Conservation (phyloP, 1,140 invertebrate species). For the Hyles euphorbiae region DNA sequence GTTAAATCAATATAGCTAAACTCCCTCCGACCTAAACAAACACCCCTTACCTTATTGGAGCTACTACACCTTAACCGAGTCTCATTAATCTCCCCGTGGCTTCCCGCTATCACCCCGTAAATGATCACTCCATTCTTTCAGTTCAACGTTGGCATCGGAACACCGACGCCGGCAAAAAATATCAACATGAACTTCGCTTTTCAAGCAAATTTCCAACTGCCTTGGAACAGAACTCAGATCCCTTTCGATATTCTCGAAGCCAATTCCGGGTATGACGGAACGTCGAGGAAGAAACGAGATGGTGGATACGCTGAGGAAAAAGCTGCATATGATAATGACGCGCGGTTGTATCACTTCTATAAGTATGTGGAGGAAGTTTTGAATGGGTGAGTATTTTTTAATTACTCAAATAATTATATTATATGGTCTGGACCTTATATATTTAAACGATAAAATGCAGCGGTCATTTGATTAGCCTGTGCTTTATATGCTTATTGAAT, state of each 20-base stretch:
- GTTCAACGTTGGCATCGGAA: constrained; percentile 57
- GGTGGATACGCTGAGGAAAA: constrained; percentile 6
- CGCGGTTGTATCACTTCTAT: constrained; percentile 57
- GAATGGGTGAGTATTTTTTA: constrained; percentile 32
- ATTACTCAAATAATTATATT: no score
- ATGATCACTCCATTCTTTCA: constrained; percentile 30
- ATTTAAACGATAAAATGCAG: no score
- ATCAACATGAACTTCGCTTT: constrained; percentile 61
- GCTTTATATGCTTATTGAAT: no score
- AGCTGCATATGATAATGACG: constrained; percentile 41
- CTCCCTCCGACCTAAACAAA: no score
- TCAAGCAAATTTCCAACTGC: constrained; percentile 68
- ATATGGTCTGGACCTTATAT: no score
- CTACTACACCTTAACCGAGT: no score
- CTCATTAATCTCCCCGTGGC: no score
- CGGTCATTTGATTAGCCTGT: no score
- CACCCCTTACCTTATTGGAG: no score
- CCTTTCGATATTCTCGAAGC: constrained; percentile 56
- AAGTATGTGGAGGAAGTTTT: constrained; percentile 54
- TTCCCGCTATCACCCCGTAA: no score
- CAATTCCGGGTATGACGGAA: constrained; percentile 49
- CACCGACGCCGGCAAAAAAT: constrained; percentile 45
- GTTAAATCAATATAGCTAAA: no score
- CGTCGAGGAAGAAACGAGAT: constrained; percentile 45
- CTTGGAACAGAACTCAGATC: constrained; percentile 61